Base-by-base conservation (phyloP, 1,140 invertebrate species). In the Coenobita brevimanus region DNA sequence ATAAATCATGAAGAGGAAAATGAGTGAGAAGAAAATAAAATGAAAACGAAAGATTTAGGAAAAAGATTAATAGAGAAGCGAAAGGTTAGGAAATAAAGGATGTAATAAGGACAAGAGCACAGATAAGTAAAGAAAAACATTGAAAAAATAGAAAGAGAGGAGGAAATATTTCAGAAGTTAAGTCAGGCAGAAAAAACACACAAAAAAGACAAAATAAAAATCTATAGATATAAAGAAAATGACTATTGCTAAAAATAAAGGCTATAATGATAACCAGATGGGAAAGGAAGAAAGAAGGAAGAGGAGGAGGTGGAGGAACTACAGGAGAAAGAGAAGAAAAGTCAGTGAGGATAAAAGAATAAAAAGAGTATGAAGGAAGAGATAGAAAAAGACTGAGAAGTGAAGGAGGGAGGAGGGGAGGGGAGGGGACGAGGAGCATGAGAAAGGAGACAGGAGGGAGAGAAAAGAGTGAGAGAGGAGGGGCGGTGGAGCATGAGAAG, bases 341-440 rank as follows among this genome's bases (percentile, higher is more conserved):
- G 64, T 33, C 30, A 69, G 13, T 6, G 62, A 64, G 62, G 30
- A 30, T 24, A 30, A 64, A 30, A 64, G 62, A 64, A 30, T 24
- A 30, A 64, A 30, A 64, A 30, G 30, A 30, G 30, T n/a, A 64
- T n/a, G 30, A 30, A 64, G 62, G 30, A 30, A 64, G 62, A 64
- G 62, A 64, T n/a, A 64, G 62, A 64, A 30, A 64, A 30, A 64
- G 62, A 64, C n/a, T 24, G 62, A 64, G 62, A 64, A 30, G 30
- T n/a, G 30, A 30, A 64, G 62, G n/a, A n/a, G n/a, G n/a, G n/a
- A n/a, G n/a, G n/a, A n/a, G n/a, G n/a, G n/a, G n/a, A n/a, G n/a
- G n/a, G n/a, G n/a, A n/a, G n/a, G n/a, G n/a, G n/a, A n/a, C n/a
- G n/a, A n/a, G n/a, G n/a, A n/a, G n/a, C n/a, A n/a, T n/a, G n/a